Evolutionary conservation across 2,113 vertebrate genomes (phyloP).

Genomic region (Sceloporus undulatus): DNA sequence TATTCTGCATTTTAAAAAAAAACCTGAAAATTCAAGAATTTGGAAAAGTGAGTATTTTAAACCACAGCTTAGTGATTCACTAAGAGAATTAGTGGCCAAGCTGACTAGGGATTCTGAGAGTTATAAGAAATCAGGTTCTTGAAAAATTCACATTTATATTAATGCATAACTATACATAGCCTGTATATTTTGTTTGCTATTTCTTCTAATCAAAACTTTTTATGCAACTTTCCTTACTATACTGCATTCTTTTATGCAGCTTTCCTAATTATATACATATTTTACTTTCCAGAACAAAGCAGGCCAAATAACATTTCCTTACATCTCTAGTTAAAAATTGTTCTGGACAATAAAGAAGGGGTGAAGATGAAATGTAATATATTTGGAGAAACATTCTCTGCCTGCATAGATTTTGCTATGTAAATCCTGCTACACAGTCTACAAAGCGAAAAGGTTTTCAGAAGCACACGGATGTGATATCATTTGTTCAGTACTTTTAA

Average conservation of each 20-base stretch:
- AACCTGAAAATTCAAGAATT: no score
- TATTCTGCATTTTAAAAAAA: no score
- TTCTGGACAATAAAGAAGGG: neutral
- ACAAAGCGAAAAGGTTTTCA: neutral
- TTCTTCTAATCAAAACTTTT: neutral
- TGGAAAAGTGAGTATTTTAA: no score
- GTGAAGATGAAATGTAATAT: neutral
- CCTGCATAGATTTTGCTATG: neutral
- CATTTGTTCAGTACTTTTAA: neutral
- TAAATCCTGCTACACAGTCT: slow-evolving; percentile 1
- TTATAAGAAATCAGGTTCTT: no score
- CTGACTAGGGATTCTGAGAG: no score
- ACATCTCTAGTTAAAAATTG: no score
- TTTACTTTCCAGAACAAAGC: neutral
- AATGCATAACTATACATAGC: no score
- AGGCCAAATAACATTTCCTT: no score
- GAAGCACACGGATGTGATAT: neutral
- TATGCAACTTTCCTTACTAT: neutral
- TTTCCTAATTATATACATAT: neutral
- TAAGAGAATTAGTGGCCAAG: no score
- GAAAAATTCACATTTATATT: no score
- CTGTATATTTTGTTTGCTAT: neutral
- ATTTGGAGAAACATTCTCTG: slow-evolving; percentile 19
- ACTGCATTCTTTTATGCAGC: neutral
- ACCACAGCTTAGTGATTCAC: no score